Conservation (phyloP, 2,797 vertebrate species). For the Zenarchopterus dispar region DNA sequence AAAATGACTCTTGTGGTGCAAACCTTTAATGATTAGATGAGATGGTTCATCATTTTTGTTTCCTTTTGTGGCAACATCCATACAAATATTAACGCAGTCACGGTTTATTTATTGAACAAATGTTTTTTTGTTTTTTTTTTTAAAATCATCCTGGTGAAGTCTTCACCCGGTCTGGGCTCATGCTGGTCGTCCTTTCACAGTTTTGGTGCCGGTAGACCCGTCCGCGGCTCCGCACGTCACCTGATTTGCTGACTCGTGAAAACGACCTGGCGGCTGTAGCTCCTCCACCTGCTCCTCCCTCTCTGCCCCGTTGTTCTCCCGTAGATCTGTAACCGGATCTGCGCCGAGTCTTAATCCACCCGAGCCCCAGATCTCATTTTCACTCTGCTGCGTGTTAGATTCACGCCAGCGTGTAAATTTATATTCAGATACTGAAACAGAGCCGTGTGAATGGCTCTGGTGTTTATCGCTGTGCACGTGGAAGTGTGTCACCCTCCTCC, state of each 20-base stretch:
- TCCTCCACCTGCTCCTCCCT: conserved; percentile 21
- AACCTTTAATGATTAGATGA: no score
- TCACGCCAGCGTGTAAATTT: conserved; percentile 21
- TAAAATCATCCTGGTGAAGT: no score
- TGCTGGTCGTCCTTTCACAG: conserved; percentile 9
- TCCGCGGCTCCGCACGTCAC: conserved; percentile 24
- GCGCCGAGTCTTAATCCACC: conserved; percentile 5
- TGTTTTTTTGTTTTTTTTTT: no score
- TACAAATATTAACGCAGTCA: no score
- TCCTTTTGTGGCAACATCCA: no score
- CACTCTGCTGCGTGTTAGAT: conserved; percentile 16
- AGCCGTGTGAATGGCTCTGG: background rate
- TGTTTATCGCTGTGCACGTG: no score
- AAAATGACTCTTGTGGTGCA: no score
- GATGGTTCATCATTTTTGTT: no score
- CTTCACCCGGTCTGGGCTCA: background rate
- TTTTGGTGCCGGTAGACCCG: conserved; percentile 16
- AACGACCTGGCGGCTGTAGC: conserved; percentile 52
- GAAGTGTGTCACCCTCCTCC: background rate
- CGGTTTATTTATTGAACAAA: no score
- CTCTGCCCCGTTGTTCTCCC: conserved; percentile 42
- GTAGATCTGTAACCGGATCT: conserved; percentile 49
- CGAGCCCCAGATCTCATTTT: conserved; percentile 20
- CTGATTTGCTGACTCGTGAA: conserved; percentile 59
- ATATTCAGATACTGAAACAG: conserved; percentile 11